A percentile compares a stretch with the other conserved stretches of the same genome.
phyloP scores from a whole-genome alignment of 2,113 vertebrate genomes.

The Pelusios castaneus region DNA sequence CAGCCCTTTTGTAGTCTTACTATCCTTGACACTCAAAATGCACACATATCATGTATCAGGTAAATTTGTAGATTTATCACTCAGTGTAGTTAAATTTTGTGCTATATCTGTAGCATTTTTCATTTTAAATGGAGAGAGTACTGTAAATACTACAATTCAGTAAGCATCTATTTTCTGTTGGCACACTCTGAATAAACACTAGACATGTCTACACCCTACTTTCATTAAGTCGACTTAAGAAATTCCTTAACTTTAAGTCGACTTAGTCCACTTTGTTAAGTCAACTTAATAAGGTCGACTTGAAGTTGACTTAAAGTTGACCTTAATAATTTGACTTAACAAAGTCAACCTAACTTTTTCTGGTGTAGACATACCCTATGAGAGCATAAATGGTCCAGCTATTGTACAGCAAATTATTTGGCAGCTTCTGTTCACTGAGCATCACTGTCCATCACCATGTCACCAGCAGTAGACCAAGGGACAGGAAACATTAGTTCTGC shows the following conservation, averaged over 20 bases:
- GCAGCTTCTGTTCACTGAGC: background rate
- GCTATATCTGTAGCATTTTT: background rate
- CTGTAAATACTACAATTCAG: background rate
- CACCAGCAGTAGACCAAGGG: conserved; percentile 13
- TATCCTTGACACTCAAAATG: too few relatives aligned
- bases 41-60: background rate
- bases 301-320: too few relatives aligned
- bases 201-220: too few relatives aligned
- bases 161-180: background rate
- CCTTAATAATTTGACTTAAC: too few relatives aligned
- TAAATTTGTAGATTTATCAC: background rate
- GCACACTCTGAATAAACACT: background rate
- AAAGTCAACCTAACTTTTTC: too few relatives aligned
- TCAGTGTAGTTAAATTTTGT: background rate
- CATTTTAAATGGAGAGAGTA: background rate
- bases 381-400: background rate
- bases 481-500: conserved; percentile 42
- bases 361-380: background rate
- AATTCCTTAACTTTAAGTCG: too few relatives aligned
- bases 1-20: background rate
- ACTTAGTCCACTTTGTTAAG: too few relatives aligned
- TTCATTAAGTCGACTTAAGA: too few relatives aligned
- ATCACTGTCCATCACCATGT: background rate
- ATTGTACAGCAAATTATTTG: conserved; percentile 36
- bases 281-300: too few relatives aligned